Base-by-base conservation (phyloP, 2,888 invertebrate species). In the Apodemia duryi region DNA sequence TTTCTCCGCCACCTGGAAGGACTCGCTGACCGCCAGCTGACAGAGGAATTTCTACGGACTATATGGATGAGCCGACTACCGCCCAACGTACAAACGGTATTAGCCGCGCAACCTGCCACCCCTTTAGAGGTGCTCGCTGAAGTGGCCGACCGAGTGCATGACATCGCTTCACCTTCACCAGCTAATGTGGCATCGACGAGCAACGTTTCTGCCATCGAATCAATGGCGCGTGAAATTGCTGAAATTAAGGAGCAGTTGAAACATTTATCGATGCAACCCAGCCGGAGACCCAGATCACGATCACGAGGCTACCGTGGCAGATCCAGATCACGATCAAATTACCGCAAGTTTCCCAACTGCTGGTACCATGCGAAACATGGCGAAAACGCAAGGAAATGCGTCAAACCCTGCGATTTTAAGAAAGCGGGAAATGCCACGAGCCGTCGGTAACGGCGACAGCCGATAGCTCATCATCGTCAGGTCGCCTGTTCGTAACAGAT, bases 321-420 rank as follows among this genome's bases (percentile, higher is more conserved):
- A 51, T 51, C 51, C 6, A 61, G 60, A 29, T 60, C 60, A 2
- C 29, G 9, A 35, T 28, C 60, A 29, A 35, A 29, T 11, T 60
- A 21, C 32, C 29, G 32, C 10, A 60, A 29, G 13, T 60, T 28
- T 32, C 60, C 60, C 9, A 38, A 11, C 11, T 60, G 60, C 32
- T 60, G 61, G 61, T 61, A 61, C 61, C 61, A 61, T 32, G 32
- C 38, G 5, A 61, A 61, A 32, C 13, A 6, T n/a, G 61, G 38
- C 11, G 35, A 35, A 21, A 21, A 21, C 21, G 21, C 21, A 21
- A 21, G 21, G 21, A 41, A 28, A 3, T 35, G 35, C 35, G 1
- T 35, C 35, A 35, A 35, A 3, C 41, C 41, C 2, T 41, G 6
- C 7, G 41, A 6, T 7, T 41, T 9, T 7, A 41, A 41, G 9